These are phyloP conservation scores for Corythaeola cristata DNA, from an alignment of 2,113 vertebrate species.

Conservation along the genomic window DNA sequence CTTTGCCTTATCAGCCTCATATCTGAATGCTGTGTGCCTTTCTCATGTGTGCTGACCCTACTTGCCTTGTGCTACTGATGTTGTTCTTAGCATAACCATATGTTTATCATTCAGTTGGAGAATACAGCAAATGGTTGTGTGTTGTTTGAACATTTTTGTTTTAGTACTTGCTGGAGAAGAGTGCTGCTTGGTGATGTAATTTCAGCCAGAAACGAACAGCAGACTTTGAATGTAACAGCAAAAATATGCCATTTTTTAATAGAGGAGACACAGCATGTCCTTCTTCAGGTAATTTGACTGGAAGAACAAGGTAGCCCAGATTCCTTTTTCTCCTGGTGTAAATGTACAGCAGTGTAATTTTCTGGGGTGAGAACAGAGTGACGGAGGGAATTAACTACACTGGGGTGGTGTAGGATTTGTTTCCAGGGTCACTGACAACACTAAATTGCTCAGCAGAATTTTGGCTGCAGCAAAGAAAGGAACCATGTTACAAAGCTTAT, in stretches of 20 bases:
- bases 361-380: background rate
- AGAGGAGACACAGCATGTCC: constrained; percentile 68
- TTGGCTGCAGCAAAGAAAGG: background rate
- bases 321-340: background rate
- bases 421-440: background rate
- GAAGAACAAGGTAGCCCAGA: background rate
- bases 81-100: background rate
- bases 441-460: background rate
- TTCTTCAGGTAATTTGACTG: constrained; percentile 77
- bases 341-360: background rate
- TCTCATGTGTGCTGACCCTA: background rate
- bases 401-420: background rate
- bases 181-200: constrained; percentile 82
- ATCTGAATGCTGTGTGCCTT: background rate
- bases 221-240: constrained; percentile 66
- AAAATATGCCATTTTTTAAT: constrained; percentile 78
- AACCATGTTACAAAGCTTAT: background rate
- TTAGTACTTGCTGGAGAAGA: constrained; percentile 84
- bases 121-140: background rate
- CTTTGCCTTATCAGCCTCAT: background rate
- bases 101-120: background rate
- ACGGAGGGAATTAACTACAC: background rate
- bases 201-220: constrained; percentile 78
- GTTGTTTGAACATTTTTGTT: constrained; percentile 9
- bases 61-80: background rate